Percentiles rank a stretch among this genome's conserved stretches.
Conservation (phyloP, 2,797 vertebrate species). For the Pseudochaenichthys georgianus region DNA sequence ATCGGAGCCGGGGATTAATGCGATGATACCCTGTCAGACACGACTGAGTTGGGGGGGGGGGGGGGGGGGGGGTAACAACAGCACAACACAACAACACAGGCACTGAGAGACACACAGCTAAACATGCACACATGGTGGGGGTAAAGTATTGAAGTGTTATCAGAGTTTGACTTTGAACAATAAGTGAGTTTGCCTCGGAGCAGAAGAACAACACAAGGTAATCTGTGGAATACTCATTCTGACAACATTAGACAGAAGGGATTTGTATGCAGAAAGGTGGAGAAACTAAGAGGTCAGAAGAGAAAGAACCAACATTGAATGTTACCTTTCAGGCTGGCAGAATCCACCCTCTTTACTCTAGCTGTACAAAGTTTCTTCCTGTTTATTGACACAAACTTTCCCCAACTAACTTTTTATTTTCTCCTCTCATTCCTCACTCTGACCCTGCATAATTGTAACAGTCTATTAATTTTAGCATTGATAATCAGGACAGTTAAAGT, state of each 20-base stretch:
- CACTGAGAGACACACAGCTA: conserved; percentile 26
- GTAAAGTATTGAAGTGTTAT: conserved; percentile 55
- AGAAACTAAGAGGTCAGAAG: conserved; percentile 11
- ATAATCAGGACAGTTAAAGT: conserved; percentile 4
- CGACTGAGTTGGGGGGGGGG: conserved; percentile 21
- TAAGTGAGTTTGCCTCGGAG: conserved; percentile 54
- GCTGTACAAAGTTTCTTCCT: not conserved
- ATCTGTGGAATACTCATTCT: conserved; percentile 56
- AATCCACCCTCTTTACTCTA: not conserved
- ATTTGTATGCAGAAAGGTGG: not conserved
- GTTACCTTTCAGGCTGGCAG: not conserved
- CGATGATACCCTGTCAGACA: conserved; percentile 73
- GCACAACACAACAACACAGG: conserved; percentile 24
- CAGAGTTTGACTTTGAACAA: conserved; percentile 66
- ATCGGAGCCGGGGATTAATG: conserved; percentile 78
- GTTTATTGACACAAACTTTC: not conserved
- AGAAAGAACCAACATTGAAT: conserved; percentile 11
- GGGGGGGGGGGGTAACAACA: conserved; percentile 30
- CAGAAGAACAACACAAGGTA: conserved; percentile 42
- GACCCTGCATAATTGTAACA: conserved; percentile 12
- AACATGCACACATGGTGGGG: conserved; percentile 3
- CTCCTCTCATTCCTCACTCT: not conserved
- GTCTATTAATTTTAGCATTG: not conserved
- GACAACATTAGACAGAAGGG: conserved; percentile 10
- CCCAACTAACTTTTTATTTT: not conserved